Evolutionary conservation across 2,797 vertebrate genomes (phyloP).

Genomic region (Eospalax fontanierii): DNA sequence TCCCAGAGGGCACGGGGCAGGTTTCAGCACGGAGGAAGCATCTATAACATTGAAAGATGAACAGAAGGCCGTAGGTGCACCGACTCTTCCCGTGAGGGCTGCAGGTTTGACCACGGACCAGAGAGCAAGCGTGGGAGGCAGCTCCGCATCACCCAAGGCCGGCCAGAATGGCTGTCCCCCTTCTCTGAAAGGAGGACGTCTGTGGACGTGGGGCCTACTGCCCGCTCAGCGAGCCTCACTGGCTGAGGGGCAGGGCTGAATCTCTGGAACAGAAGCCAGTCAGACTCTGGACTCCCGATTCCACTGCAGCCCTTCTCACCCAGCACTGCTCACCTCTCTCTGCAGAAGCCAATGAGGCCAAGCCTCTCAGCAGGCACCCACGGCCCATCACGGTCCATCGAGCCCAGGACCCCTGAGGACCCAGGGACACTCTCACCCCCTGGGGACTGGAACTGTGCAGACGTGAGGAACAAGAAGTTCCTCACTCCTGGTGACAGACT

Average conservation of each 20-base stretch:
- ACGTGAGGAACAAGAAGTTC: fast-evolving
- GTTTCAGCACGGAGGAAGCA: not conserved
- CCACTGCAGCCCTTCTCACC: not conserved
- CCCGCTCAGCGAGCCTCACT: no score
- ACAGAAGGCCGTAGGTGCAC: no score
- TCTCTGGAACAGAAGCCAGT: not conserved
- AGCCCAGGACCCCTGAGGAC: fast-evolving
- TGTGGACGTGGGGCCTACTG: not conserved
- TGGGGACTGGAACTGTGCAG: not conserved
- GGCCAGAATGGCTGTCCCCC: not conserved
- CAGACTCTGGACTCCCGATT: not conserved
- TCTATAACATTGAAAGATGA: not conserved
- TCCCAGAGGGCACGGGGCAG: not conserved
- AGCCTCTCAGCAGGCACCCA: not conserved
- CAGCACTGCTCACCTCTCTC: not conserved
- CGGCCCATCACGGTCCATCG: not conserved
- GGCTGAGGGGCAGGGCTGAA: not conserved
- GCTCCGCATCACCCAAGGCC: not conserved
- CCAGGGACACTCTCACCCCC: fast-evolving
- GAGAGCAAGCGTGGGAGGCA: no score
- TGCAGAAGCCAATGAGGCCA: not conserved
- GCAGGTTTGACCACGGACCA: not conserved
- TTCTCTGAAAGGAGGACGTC: not conserved
- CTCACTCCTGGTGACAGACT: not conserved
- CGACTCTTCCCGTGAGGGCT: not conserved